phyloP scores from a whole-genome alignment of 2,888 invertebrate genomes.

The Yponomeuta sedellus region DNA sequence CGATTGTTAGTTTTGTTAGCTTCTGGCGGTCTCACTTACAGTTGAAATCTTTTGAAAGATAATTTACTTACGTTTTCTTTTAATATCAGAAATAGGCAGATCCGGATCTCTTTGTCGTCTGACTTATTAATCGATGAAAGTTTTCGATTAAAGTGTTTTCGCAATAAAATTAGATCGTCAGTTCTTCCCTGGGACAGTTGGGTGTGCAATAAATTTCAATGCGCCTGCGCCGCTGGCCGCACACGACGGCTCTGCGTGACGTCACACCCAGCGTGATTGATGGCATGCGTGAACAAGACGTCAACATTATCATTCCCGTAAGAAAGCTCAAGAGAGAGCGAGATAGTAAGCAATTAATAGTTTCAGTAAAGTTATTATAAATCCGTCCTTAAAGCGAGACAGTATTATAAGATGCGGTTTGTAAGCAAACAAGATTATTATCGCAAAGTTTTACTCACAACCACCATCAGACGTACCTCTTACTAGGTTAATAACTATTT shows the following conservation, averaged over 20 bases:
- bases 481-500: no score
- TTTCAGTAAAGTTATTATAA: conserved; percentile 68
- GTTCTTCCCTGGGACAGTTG: conserved; percentile 47
- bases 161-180: conserved; percentile 24
- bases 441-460: no score
- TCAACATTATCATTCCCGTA: conserved; percentile 34
- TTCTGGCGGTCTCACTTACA: not conserved
- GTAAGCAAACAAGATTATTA: no score
- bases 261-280: conserved; percentile 74
- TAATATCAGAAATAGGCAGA: not conserved
- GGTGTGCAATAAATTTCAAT: conserved; percentile 69
- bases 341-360: conserved; percentile 60
- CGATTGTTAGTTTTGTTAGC: not conserved
- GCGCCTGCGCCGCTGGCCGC: conserved; percentile 62
- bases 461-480: no score
- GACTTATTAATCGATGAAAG: not conserved
- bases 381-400: conserved; percentile 54
- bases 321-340: conserved; percentile 38
- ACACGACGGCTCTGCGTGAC: conserved; percentile 76
- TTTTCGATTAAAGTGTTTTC: not conserved
- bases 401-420: conserved; percentile 34
- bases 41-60: not conserved
- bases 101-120: not conserved
- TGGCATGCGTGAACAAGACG: conserved; percentile 56
- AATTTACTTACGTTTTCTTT: not conserved